Base-by-base conservation (phyloP, 1,140 invertebrate species). In the Mesaphorura yosii region DNA sequence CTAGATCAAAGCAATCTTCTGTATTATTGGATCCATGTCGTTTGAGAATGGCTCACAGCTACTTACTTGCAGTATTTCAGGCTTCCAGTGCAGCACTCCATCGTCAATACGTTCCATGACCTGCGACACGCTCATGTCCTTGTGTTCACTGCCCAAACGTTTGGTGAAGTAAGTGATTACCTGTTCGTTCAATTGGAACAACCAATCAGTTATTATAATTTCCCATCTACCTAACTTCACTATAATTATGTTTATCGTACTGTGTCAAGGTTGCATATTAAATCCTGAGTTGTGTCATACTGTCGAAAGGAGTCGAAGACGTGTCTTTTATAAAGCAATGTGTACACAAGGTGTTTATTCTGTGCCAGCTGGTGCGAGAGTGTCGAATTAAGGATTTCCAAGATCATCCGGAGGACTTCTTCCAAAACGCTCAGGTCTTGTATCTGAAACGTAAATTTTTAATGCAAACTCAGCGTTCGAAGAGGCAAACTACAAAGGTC, bases 261-360 rank as follows among this genome's bases (percentile, higher is more conserved):
- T 69, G 88, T 84, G 66, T 95, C 88, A 61, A 98, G 89, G 68
- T 98, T 98, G 68, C 93, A 85, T 50, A 96, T 82, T 34, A 98
- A 85, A 68, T 97, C 92, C 67, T 94, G 88, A 70, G 94, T 94
- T 49, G 86, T 83, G 19, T 84, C 79, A 72, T 97, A 88, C 48
- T 79, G 79, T 62, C 83, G 77, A 67, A 92, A 91, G 12, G 82
- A 76, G 63, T 86, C 80, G 72, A 98, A 98, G 38, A 94, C 78
- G 53, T 90, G 80, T 59, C 82, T 79, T 66, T 97, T 93, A 69
- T 98, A 97, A 1, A 99, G 75, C 48, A 98, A 72, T 1, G 91
- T 89, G 67, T 99, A 98, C 31, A 99, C 81, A 55, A 99, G 75
- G 73, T 98, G 90, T 6, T 88, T 80, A 73, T 98, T 98, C 66